phyloP scores from a whole-genome alignment of 2,888 invertebrate genomes.

The Aelia acuminata region DNA sequence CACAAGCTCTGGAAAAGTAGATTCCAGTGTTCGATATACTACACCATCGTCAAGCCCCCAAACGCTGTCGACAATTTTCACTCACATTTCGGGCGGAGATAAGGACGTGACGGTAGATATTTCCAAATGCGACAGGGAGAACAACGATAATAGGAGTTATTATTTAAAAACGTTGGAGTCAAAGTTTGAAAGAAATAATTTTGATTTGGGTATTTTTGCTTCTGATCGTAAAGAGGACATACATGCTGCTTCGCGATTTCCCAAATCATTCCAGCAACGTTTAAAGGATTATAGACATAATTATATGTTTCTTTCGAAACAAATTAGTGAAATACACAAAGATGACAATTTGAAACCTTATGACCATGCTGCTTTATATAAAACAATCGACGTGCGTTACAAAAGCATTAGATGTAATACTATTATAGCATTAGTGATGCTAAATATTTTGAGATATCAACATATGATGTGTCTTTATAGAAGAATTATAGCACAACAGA shows the following conservation, averaged over 20 bases:
- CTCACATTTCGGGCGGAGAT: not conserved
- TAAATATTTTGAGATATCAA: not conserved
- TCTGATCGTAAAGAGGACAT: not conserved
- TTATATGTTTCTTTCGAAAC: slow-evolving; percentile 9
- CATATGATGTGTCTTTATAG: slow-evolving; percentile 5
- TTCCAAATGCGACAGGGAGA: not conserved
- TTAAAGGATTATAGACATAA: not conserved
- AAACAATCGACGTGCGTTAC: not conserved
- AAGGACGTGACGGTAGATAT: not conserved
- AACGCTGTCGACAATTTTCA: not conserved
- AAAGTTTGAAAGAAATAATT: not conserved
- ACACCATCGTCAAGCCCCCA: not conserved
- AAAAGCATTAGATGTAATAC: not conserved
- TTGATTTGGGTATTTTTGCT: not conserved
- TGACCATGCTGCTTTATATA: not conserved
- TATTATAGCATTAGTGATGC: not conserved
- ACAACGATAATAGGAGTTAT: not conserved
- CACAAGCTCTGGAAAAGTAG: not conserved
- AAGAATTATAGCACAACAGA: not conserved
- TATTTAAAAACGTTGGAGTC: not conserved
- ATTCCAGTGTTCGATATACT: not conserved
- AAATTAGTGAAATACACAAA: not conserved
- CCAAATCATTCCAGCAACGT: not conserved
- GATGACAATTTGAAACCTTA: not conserved
- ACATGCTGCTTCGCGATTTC: not conserved